Percentiles rank a stretch among this genome's conserved stretches.
phyloP scores from a whole-genome alignment of 2,888 invertebrate genomes.

The Malacosoma neustria region DNA sequence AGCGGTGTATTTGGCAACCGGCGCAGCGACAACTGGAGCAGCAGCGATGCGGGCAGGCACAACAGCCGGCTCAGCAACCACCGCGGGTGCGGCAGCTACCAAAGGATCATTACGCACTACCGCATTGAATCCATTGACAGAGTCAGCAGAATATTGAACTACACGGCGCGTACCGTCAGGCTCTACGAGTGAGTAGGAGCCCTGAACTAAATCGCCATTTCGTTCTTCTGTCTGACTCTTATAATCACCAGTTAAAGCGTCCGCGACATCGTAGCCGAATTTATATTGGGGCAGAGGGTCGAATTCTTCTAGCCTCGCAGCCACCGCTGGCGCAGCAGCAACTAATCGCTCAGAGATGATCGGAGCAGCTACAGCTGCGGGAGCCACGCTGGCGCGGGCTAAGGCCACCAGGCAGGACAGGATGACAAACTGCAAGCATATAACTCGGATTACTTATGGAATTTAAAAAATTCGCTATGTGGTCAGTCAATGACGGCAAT shows the following conservation, averaged over 20 bases:
- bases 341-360: constrained; percentile 36
- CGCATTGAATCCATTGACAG: constrained; percentile 54
- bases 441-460: constrained; percentile 4
- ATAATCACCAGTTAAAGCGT: constrained; percentile 53
- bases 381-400: constrained; percentile 34
- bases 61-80: constrained; percentile 22
- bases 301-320: constrained; percentile 49
- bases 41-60: constrained; percentile 18
- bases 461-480: constrained; percentile 3
- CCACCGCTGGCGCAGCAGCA: constrained; percentile 25
- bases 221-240: constrained; percentile 62
- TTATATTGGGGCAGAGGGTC: constrained; percentile 75
- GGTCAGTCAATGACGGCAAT: constrained; percentile 5
- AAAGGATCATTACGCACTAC: constrained; percentile 46
- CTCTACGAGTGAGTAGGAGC: constrained; percentile 49
- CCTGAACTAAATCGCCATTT: constrained; percentile 66
- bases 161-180: constrained; percentile 52
- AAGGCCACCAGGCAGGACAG: constrained; percentile 46
- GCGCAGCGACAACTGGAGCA: constrained; percentile 13
- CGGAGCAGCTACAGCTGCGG: constrained; percentile 33
- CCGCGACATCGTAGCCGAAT: constrained; percentile 53
- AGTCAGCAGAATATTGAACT: constrained; percentile 52
- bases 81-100: constrained; percentile 18
- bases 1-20: constrained; percentile 31
- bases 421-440: constrained; percentile 37